Evolutionary conservation across 2,888 invertebrate species (phyloP), one percentile per base, ranked within the genome.

Genomic region (Tetragonisca angustula): DNA sequence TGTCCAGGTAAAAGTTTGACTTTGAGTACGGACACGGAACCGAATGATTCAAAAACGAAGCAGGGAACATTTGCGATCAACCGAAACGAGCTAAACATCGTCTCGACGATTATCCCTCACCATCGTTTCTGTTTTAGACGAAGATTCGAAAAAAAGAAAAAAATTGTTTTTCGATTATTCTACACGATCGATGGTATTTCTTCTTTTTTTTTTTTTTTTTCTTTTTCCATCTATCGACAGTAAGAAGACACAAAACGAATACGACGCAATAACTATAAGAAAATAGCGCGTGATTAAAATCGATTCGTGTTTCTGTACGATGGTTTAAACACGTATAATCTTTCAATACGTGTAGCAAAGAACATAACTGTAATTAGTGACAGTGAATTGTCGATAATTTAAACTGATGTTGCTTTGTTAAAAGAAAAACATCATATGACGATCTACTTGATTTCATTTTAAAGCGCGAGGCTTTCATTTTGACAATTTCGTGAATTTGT

Each of bases 1-100:
- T 90, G 90, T 90, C 82, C 93, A 94, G 94, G 94, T 94, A 94
- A 94, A 93, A 71, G 91, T 82, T 88, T 84, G 75, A 87, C 70
- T 84, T 64, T 76, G 82, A 85, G 78, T 86, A 83, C 77, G 86
- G 82, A 76, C 76, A 52, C 43, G 84, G 74, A 67, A 67, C 65
- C 43, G 54, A 59, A 71, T 49, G 9, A 73, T 2, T 19, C 11
- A 1, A 17, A 49, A 59, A 24, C n/a, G 36, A 27, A 64, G 59
- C 59, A 70, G 11, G 32, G 64, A 83, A 73, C 24, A 50, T 27
- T 4, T 11, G 19, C 9, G 62, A 73, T 32, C 27, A 15, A 59
- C 56, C 2, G 2, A 19, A 71, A 59, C 43, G 27, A 64, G 32
- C 50, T 54, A 61, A 69, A 61, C 15, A 56, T 67, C 21, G 21